Base-by-base conservation (phyloP, 2,888 invertebrate genomes). In the Hanleya hanleyi region DNA sequence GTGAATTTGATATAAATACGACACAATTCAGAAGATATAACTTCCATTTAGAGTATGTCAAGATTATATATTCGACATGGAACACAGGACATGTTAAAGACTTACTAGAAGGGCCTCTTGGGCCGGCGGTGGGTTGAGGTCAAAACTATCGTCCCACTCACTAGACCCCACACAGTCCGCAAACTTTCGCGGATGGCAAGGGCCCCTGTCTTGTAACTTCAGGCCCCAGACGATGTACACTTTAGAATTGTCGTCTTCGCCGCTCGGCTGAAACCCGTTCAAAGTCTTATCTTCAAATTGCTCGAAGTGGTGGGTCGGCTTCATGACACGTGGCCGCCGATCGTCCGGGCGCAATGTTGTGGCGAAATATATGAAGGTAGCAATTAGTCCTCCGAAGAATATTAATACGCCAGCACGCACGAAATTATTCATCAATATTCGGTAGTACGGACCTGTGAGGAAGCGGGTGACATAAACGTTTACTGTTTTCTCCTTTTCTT, bases 121-220 rank as follows among this genome's bases (percentile, higher is more conserved):
- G 2, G 77, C 75, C 1, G 33, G 62, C 12, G 69, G 70, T 26
- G 80, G 64, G 68, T 84, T 78, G 50, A 83, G 26, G 64, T 74
- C 70, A 70, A 83, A 84, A 9, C 38, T 67, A 41, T 84, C 75
- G 68, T 83, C 83, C 78, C 78, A 83, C 37, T 76, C 73, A 15
- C 74, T 73, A 12, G 49, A 26, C 5, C 83, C 83, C 0, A 41
- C 47, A 67, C 83, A 83, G 26, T 70, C 51, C 37, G 68, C 67
- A 18, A 81, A 78, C n/a, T 74, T 73, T 12, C 64, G 35, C 15
- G 64, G 64, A 67, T 83, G 81, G 57, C 83, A 83, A 1, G 18
- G 7, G 41, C 65, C 33, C 36, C 75, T 64, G 36, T 79, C 74
- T 50, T 81, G 81, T 0, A 61, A 38, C 47, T 81, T 77, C 36